Evolutionary conservation across 1,140 invertebrate species (phyloP), one percentile per base, ranked within the genome.

Genomic region (Cydia fagiglandana): DNA sequence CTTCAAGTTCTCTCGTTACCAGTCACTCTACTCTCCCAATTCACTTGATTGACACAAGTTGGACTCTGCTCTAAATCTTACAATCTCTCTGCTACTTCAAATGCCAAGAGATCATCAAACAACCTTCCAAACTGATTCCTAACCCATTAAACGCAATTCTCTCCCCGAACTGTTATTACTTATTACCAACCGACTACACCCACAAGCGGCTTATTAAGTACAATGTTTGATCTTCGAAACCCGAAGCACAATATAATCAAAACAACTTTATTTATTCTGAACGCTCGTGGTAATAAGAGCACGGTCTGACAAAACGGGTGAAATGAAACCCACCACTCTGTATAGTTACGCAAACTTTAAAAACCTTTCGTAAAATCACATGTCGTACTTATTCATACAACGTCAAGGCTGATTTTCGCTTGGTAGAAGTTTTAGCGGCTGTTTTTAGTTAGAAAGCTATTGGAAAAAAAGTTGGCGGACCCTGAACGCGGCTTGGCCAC

Each of bases 401-500:
- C 0, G 10, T 24, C 24, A 64, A 64, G 64, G 28, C 7, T 13
- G 64, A 13, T 24, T 12, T 13, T 30, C 10, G 20, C 10, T 28
- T 28, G 24, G 24, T 64, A 3, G 15, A 50, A 13, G 2, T 15
- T 50, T 15, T 50, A 4, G 13, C 47, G 2, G 15, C 12, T 50
- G 47, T 64, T 64, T 20, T 5, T 24, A 64, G 9, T 28, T 24
- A 9, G 24, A 64, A 34, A 30, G 20, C 64, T 64, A 64, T 64
- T 64, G 64, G 64, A 64, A 64, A 64, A 64, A 64, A 64, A 64
- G 64, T 64, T 64, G 64, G 64, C 24, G 24, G 64, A 24, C 64
- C 13, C 20, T 64, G 64, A 28, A 30, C 64, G 28, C 64, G 64
- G 20, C 64, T 64, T 28, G 64, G 24, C 64, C 64, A 28, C 64